These are phyloP conservation scores for Pedionomus torquatus DNA, from an alignment of 2,113 vertebrate species.

Conservation along the genomic window DNA sequence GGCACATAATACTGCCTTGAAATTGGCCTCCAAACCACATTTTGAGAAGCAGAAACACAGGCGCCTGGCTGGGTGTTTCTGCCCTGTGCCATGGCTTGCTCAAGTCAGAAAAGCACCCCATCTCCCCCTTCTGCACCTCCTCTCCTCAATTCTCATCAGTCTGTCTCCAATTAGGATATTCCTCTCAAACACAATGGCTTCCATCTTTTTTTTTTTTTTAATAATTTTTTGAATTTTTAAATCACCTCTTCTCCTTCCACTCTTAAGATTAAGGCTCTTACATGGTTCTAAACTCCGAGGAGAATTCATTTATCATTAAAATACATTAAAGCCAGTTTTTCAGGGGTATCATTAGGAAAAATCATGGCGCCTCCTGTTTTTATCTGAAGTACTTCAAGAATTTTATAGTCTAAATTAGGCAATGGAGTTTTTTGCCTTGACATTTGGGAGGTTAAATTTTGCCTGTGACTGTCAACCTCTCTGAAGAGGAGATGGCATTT, in stretches of 20 bases:
- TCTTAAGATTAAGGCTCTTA: neutral
- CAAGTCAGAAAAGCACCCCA: neutral
- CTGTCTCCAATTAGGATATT: neutral
- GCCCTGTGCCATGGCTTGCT: constrained; percentile 1
- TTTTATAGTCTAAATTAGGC: constrained; percentile 4
- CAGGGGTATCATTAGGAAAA: accelerated
- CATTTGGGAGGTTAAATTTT: constrained; percentile 48
- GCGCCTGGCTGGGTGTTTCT: constrained; percentile 28
- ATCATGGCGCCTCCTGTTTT: neutral
- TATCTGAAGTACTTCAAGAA: neutral
- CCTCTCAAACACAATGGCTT: neutral
- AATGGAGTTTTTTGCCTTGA: constrained; percentile 17
- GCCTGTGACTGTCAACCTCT: constrained; percentile 27
- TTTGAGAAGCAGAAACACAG: constrained; percentile 40
- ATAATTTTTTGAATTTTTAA: neutral
- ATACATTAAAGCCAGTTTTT: neutral
- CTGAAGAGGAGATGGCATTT: constrained; percentile 54
- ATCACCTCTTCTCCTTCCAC: neutral
- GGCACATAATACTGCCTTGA: constrained; percentile 53
- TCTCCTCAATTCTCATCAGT: neutral
- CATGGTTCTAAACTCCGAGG: neutral
- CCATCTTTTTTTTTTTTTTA: accelerated
- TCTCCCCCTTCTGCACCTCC: neutral
- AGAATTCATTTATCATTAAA: neutral
- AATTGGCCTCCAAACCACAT: constrained; percentile 33